Base-by-base conservation (phyloP, 2,113 vertebrate genomes). In the Seriola dumerili region DNA sequence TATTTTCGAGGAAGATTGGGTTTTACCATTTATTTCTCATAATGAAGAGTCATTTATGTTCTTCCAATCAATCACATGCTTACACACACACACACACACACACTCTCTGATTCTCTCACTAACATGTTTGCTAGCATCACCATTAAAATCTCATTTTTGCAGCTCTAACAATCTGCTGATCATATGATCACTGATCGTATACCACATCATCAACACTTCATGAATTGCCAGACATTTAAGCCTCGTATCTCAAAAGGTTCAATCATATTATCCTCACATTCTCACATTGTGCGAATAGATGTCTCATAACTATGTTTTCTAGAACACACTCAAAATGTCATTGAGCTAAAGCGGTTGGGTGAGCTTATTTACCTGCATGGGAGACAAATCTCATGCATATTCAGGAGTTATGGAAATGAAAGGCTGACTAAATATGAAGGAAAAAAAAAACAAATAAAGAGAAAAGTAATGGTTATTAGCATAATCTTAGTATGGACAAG, bases 341-440 rank as follows among this genome's bases (percentile, higher is more conserved):
- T 65, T 54, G 46, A 36, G 57, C n/a, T 74, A 13, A 23, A 72
- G 40, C 29, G 19, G 57, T 76, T 80, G 46, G 62, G 40, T 65
- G 79, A 82, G 84, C 73, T 73, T 71, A 72, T 86, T 88, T 87
- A 85, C 76, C 72, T 75, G 48, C 48, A 14, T 50, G 57, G 63
- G 73, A 82, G 63, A 67, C 9, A 62, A 61, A 82, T 68, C 64
- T 78, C 86, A 82, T 90, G 76, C 83, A 91, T 91, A 93, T 92
- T 91, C 72, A 90, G 38, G 73, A 72, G 36, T 72, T 62, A 17
- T 29, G 54, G 67, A 46, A 25, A 25, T 2, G 29, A 29, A 59
- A 19, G 9, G 73, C 4, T 46, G 54, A 74, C 57, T 55, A 40
- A 80, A 75, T 40, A 59, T 13, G 0, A 65, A 64, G 44, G 29